These are phyloP conservation scores for Stichopus chloronotus DNA, from an alignment of 35 echinoderm and acorn worm species.

Conservation along the genomic window DNA sequence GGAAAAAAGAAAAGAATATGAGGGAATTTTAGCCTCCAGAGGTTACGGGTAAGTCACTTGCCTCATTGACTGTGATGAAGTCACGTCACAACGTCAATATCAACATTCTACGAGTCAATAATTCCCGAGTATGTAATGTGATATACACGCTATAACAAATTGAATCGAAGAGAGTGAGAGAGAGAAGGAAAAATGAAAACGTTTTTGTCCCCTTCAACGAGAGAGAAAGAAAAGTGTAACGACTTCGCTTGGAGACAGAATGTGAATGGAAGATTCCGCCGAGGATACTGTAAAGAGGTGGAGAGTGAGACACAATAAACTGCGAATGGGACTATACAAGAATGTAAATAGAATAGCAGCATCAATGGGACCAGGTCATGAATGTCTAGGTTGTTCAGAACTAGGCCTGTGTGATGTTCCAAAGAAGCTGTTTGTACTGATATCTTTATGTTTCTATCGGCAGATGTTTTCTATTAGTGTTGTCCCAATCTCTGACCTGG, in stretches of 20 bases:
- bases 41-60: constrained; percentile 16
- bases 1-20: neutral
- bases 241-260: neutral
- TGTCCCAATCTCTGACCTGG: too few relatives aligned
- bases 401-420: too few relatives aligned
- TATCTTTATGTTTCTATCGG: too few relatives aligned
- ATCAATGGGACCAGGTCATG: too few relatives aligned
- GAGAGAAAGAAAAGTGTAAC: neutral
- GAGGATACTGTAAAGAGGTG: too few relatives aligned
- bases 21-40: constrained; percentile 15
- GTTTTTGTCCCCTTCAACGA: neutral
- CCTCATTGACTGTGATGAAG: neutral
- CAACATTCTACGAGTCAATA: neutral
- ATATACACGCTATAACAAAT: neutral
- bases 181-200: neutral
- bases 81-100: neutral
- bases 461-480: too few relatives aligned
- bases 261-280: too few relatives aligned
- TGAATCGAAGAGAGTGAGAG: neutral
- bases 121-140: neutral
- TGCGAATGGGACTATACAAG: too few relatives aligned
- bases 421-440: too few relatives aligned
- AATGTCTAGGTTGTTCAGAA: too few relatives aligned
- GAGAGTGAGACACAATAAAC: too few relatives aligned
- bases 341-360: too few relatives aligned